Evolutionary conservation across 2,888 invertebrate genomes (phyloP).

Genomic region (Cryptocephalus moraei): DNA sequence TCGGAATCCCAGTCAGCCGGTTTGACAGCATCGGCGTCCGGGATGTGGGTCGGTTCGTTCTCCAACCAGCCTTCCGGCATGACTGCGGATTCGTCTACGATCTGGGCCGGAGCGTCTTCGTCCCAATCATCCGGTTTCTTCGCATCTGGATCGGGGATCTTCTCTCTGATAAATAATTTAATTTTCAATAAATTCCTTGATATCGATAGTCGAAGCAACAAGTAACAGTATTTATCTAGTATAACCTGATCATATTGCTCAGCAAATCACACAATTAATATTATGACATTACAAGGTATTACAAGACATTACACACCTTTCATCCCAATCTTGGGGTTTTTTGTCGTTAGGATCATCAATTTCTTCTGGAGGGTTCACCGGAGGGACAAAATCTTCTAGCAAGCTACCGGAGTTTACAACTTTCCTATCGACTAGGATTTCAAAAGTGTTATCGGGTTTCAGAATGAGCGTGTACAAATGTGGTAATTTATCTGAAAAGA

Average conservation of each 20-base stretch:
- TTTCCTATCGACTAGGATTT: slow-evolving; percentile 73
- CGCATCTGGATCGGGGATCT: slow-evolving; percentile 41
- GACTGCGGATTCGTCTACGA: slow-evolving; percentile 71
- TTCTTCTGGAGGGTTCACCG: slow-evolving; percentile 91
- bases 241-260: too few species aligned
- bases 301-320: slow-evolving; percentile 40
- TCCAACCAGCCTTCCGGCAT: slow-evolving; percentile 92
- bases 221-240: too few species aligned
- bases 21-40: slow-evolving; percentile 77
- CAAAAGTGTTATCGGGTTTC: slow-evolving; percentile 69
- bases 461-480: slow-evolving; percentile 76
- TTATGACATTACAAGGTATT: too few species aligned
- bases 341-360: slow-evolving; percentile 83
- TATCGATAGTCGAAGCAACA: too few species aligned
- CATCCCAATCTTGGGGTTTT: slow-evolving; percentile 93
- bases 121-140: slow-evolving; percentile 95
- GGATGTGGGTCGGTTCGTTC: slow-evolving; percentile 74
- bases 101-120: slow-evolving; percentile 84
- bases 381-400: slow-evolving; percentile 80
- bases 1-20: slow-evolving; percentile 96
- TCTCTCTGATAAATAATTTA: slow-evolving; percentile 39
- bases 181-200: too few species aligned
- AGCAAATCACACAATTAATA: too few species aligned
- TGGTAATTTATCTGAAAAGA: slow-evolving; percentile 86
- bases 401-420: slow-evolving; percentile 78